These are phyloP conservation scores for Phymanthus crucifer DNA, from an alignment of 92 coral and sea anemone genomes.

Conservation along the genomic window DNA sequence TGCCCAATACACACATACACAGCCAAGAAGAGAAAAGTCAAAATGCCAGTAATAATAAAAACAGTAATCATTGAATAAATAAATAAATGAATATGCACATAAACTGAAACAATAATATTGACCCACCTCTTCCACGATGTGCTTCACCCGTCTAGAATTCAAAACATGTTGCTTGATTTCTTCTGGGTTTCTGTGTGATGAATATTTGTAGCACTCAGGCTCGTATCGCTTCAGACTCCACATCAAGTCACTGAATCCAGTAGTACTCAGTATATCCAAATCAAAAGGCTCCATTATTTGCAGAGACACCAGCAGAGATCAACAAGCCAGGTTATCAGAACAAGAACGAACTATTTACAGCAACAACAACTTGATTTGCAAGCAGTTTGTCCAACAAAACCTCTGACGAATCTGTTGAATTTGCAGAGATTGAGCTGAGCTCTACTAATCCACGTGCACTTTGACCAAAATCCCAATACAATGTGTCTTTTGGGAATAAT, in stretches of 20 bases:
- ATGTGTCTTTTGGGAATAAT: not conserved
- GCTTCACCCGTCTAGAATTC: conserved; percentile 71
- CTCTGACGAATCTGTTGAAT: not conserved
- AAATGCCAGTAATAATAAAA: not conserved
- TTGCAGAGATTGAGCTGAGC: not conserved
- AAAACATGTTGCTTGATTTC: conserved; percentile 71
- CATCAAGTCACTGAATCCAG: conserved; percentile 63
- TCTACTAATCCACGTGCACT: not conserved
- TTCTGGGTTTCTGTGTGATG: conserved; percentile 57
- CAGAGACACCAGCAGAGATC: not conserved
- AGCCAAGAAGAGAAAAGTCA: not conserved
- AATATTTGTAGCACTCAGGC: conserved; percentile 72
- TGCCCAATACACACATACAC: not conserved
- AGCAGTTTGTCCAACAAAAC: not conserved
- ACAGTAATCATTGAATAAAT: not conserved
- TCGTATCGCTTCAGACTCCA: conserved; percentile 67
- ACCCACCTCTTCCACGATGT: conserved; percentile 75
- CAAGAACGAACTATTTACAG: no score
- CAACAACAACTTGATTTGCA: not conserved
- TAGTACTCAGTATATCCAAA: conserved; percentile 57
- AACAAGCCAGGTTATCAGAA: not conserved
- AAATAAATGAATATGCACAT: not conserved
- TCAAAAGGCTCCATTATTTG: conserved; percentile 70
- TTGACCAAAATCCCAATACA: not conserved
- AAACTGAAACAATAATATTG: no score